These are phyloP conservation scores for Channa argus DNA, from an alignment of 2,113 vertebrate species.

Conservation along the genomic window DNA sequence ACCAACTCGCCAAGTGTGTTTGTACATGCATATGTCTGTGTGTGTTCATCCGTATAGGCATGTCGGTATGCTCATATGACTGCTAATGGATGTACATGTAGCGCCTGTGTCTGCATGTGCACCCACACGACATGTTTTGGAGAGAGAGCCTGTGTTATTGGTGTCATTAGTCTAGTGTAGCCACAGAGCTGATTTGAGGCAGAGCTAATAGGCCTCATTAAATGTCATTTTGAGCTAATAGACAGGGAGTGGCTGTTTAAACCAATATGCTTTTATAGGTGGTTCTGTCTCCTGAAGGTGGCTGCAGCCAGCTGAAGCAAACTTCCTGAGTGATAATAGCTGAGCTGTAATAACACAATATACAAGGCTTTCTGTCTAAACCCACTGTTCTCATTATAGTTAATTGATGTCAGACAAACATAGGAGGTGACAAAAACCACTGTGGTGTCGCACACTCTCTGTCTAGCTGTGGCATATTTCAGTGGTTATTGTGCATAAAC, in stretches of 20 bases:
- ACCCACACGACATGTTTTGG: conserved; percentile 35
- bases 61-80: conserved; percentile 25
- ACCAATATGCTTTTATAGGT: conserved; percentile 82
- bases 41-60: conserved; percentile 18
- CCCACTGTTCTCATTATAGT: conserved; percentile 71
- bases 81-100: conserved; percentile 4
- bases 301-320: conserved; percentile 68
- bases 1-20: conserved; percentile 28
- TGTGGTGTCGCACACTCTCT: conserved; percentile 57
- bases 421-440: conserved; percentile 70
- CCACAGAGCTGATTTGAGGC: conserved; percentile 71
- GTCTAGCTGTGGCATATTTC: conserved; percentile 43
- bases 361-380: conserved; percentile 76
- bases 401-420: conserved; percentile 71
- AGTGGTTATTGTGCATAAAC: conserved; percentile 41
- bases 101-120: conserved; percentile 1
- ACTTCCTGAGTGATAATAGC: conserved; percentile 77
- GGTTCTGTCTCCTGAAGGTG: conserved; percentile 75
- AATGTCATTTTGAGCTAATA: conserved; percentile 86
- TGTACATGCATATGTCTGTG: conserved; percentile 10
- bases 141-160: conserved; percentile 63
- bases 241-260: conserved; percentile 83
- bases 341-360: conserved; percentile 68
- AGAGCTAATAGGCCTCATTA: conserved; percentile 85
- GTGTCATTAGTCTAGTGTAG: conserved; percentile 72